These are phyloP conservation scores for Chloroceryle inda DNA, from an alignment of 2,797 vertebrate species.

Conservation along the genomic window DNA sequence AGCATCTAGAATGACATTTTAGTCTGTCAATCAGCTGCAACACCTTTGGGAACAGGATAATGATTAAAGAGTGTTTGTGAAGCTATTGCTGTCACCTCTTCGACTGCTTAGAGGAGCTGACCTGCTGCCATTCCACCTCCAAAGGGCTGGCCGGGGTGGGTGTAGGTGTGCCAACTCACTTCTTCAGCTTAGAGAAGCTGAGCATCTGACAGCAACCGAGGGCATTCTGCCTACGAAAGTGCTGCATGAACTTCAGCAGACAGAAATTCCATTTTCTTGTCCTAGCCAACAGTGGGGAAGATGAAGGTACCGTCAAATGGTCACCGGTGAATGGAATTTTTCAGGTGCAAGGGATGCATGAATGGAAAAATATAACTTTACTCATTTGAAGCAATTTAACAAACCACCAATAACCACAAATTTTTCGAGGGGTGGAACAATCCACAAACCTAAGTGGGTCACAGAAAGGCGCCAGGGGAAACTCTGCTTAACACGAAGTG, in stretches of 20 bases:
- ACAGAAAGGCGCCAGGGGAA: not conserved
- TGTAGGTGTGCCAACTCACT: not conserved
- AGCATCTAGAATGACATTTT: not conserved
- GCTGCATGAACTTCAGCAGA: not conserved
- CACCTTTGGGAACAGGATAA: constrained; percentile 36
- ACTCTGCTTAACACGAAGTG: not conserved
- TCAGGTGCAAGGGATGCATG: not conserved
- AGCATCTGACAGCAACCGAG: not conserved
- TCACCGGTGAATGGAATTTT: not conserved
- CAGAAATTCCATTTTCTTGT: not conserved
- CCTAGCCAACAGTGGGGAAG: not conserved
- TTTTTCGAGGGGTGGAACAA: not conserved
- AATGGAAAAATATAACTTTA: not conserved
- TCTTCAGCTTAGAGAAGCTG: not conserved
- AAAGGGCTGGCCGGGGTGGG: not conserved
- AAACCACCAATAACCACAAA: not conserved
- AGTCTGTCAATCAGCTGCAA: constrained; percentile 20
- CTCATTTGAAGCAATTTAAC: not conserved
- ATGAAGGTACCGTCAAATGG: not conserved
- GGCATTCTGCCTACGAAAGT: not conserved
- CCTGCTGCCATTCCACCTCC: constrained; percentile 11
- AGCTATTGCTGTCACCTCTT: not conserved
- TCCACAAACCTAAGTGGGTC: not conserved
- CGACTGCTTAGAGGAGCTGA: not conserved
- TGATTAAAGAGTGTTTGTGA: constrained; percentile 13